phyloP scores from a whole-genome alignment of 2,888 invertebrate species.

The Eristalis arbustorum region DNA sequence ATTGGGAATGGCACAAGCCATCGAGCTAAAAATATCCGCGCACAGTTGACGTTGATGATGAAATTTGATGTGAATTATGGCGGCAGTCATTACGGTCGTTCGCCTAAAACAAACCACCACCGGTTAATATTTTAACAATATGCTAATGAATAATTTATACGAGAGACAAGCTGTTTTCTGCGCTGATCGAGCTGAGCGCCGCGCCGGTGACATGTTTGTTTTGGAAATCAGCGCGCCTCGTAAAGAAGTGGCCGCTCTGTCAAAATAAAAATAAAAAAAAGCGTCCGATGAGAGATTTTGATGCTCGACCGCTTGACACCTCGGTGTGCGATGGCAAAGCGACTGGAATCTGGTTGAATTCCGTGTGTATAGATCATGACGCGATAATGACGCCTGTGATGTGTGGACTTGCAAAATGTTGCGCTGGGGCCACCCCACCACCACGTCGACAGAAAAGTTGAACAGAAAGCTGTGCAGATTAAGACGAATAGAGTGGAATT shows the following conservation, averaged over 20 bases:
- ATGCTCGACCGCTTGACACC: not conserved
- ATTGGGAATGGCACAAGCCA: not conserved
- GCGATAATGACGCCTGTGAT: not conserved
- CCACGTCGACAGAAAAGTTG: not conserved
- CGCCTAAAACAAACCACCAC: not conserved
- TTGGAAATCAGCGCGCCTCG: not conserved
- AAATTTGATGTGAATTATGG: not conserved
- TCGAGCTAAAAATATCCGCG: not conserved
- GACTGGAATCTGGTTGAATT: not conserved
- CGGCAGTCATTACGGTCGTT: not conserved
- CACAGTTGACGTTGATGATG: not conserved
- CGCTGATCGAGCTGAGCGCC: not conserved
- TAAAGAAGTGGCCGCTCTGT: not conserved
- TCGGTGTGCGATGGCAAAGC: not conserved
- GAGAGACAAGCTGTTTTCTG: not conserved
- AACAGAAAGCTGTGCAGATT: not conserved
- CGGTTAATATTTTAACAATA: slow-evolving; percentile 5
- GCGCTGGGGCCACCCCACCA: not conserved
- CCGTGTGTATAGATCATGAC: not conserved
- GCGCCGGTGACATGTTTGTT: not conserved
- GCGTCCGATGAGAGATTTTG: not conserved
- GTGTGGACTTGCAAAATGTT: not conserved
- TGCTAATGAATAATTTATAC: slow-evolving; percentile 18
- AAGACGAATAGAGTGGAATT: not conserved
- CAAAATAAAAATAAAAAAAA: not conserved